Percentiles rank a stretch among this genome's conserved stretches.
Evolutionary conservation across 2,888 invertebrate genomes (phyloP).

Genomic region (Drosophila pseudotakahashii): DNA sequence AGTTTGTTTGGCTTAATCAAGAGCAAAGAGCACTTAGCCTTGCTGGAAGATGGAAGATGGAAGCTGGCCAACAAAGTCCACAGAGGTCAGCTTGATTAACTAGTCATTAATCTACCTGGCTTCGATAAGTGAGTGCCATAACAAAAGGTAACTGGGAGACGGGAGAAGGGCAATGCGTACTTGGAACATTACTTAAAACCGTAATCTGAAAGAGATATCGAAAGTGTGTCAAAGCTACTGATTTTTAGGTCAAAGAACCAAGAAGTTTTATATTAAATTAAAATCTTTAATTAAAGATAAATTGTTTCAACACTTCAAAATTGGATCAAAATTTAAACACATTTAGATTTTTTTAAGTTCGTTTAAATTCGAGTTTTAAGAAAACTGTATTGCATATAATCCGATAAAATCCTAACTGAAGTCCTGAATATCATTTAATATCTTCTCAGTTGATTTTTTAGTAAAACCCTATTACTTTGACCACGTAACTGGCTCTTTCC

Average conservation of each 20-base stretch:
- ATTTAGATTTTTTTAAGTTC: too few species aligned
- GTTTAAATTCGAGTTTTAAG: too few species aligned
- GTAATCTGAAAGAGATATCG: background rate
- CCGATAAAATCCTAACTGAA: too few species aligned
- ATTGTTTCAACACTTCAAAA: too few species aligned
- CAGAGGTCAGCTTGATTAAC: conserved; percentile 36
- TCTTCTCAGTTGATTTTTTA: too few species aligned
- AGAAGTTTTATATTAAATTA: too few species aligned
- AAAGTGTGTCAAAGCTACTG: background rate
- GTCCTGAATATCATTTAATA: too few species aligned
- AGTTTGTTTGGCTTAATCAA: conserved; percentile 37
- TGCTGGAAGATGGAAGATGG: conserved; percentile 3
- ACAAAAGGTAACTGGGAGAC: background rate
- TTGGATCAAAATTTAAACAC: too few species aligned
- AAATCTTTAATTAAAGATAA: too few species aligned
- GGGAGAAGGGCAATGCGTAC: background rate
- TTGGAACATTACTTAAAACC: background rate
- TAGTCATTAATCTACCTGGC: conserved; percentile 25
- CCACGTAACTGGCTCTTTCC: too few species aligned
- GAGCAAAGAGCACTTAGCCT: conserved; percentile 33
- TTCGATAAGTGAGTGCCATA: background rate
- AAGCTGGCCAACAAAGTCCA: background rate
- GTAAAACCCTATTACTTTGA: too few species aligned
- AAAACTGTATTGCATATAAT: too few species aligned
- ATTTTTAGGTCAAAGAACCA: background rate